phyloP scores from a whole-genome alignment of 1,140 invertebrate species.

The Cardiocondyla obscurior region DNA sequence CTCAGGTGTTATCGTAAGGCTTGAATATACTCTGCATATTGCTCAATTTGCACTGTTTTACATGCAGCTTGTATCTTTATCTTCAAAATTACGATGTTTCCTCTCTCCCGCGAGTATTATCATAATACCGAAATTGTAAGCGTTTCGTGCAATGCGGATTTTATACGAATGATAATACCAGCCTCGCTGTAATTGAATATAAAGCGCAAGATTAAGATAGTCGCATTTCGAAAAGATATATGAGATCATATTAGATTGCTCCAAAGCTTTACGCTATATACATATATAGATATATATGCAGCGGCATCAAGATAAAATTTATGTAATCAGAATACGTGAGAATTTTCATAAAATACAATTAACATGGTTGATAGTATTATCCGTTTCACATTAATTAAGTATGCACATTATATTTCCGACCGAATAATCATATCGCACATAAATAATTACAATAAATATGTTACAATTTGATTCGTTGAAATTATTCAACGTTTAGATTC shows the following conservation, averaged over 20 bases:
- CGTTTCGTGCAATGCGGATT: constrained; percentile 19
- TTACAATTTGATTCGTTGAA: neutral
- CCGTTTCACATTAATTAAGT: neutral
- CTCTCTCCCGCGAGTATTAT: constrained; percentile 5
- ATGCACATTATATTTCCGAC: neutral
- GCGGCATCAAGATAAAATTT: neutral
- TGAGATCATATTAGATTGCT: constrained; percentile 4
- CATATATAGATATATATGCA: neutral
- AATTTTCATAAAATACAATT: neutral
- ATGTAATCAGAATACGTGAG: neutral
- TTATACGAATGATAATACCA: constrained; percentile 33
- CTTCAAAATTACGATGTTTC: constrained; percentile 14
- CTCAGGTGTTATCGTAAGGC: neutral
- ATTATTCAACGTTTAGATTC: neutral
- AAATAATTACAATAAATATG: neutral
- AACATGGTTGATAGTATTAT: neutral
- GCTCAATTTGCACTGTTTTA: constrained; percentile 39
- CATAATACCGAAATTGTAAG: constrained; percentile 43
- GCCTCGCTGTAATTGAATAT: constrained; percentile 12
- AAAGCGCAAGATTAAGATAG: constrained; percentile 32
- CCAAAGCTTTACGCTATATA: neutral
- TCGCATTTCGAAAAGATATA: constrained; percentile 17
- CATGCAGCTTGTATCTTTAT: constrained; percentile 36
- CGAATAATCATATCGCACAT: neutral
- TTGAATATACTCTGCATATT: constrained; percentile 19